Percentiles rank a stretch among this genome's conserved stretches.
Evolutionary conservation across 2,113 vertebrate species (phyloP).

Genomic region (Sebastes schlegelii): DNA sequence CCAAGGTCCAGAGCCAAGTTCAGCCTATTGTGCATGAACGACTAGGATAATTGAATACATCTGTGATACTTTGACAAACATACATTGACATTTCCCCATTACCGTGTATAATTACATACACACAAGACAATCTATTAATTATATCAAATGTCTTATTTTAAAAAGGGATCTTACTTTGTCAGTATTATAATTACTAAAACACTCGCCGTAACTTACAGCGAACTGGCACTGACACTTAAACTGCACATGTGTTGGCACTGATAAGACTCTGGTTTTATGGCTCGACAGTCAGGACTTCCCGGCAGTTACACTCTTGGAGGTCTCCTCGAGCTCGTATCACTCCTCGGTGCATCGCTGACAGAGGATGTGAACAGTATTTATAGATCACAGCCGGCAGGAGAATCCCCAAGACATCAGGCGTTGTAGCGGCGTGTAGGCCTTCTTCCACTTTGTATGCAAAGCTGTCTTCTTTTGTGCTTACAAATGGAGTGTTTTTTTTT

Average conservation of each 20-base stretch:
- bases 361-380: constrained; percentile 73
- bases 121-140: not conserved
- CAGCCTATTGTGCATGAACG: constrained; percentile 28
- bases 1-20: constrained; percentile 50
- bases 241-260: constrained; percentile 56
- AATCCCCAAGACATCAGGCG: constrained; percentile 66
- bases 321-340: constrained; percentile 51
- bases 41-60: constrained; percentile 18
- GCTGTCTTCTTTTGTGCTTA: constrained; percentile 50
- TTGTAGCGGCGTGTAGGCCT: constrained; percentile 50
- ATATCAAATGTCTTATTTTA: not conserved
- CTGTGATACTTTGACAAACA: constrained; percentile 3
- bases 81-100: not conserved
- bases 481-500: constrained; percentile 38
- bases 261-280: constrained; percentile 65
- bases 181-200: not conserved
- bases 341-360: constrained; percentile 52
- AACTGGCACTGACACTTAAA: constrained; percentile 34
- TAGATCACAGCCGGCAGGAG: constrained; percentile 68
- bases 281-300: constrained; percentile 51
- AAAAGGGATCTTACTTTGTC: not conserved
- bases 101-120: not conserved
- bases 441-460: constrained; percentile 75
- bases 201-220: not conserved
- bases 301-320: constrained; percentile 57